These are phyloP conservation scores for Gortyna flavago DNA, from an alignment of 2,888 invertebrate species.

Conservation along the genomic window DNA sequence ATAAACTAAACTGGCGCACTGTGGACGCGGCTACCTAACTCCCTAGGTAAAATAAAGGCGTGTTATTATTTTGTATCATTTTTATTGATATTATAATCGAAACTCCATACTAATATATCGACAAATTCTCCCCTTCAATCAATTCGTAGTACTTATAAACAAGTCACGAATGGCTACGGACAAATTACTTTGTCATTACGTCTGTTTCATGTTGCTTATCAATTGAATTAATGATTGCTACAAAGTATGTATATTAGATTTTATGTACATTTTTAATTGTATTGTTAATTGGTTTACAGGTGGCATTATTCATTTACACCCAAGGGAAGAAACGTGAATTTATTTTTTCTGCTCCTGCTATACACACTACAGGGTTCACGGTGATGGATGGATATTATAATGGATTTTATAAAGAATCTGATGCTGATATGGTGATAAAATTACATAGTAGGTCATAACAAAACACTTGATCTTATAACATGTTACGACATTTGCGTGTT, in stretches of 20 bases:
- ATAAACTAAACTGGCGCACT: neutral
- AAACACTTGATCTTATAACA: constrained; percentile 34
- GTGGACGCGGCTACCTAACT: neutral
- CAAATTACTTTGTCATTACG: constrained; percentile 49
- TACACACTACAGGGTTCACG: neutral
- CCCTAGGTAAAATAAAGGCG: neutral
- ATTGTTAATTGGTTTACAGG: neutral
- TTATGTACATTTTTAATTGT: neutral
- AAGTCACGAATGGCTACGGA: constrained; percentile 19
- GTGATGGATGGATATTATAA: neutral
- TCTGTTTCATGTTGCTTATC: constrained; percentile 11
- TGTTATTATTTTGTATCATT: neutral
- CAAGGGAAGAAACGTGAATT: no score
- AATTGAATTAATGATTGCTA: constrained; percentile 27
- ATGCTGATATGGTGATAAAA: no score
- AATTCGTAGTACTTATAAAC: constrained; percentile 4
- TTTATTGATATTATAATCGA: constrained; percentile 18
- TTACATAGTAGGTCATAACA: constrained; percentile 26
- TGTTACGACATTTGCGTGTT: constrained; percentile 38
- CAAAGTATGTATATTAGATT: constrained; percentile 16
- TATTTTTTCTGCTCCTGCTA: no score
- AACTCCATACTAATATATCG: neutral
- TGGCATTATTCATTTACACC: no score
- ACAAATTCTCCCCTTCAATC: constrained; percentile 13
- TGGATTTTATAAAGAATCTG: no score